Conservation (phyloP, 2,113 vertebrate genomes). For the Scartelaos histophorus region DNA sequence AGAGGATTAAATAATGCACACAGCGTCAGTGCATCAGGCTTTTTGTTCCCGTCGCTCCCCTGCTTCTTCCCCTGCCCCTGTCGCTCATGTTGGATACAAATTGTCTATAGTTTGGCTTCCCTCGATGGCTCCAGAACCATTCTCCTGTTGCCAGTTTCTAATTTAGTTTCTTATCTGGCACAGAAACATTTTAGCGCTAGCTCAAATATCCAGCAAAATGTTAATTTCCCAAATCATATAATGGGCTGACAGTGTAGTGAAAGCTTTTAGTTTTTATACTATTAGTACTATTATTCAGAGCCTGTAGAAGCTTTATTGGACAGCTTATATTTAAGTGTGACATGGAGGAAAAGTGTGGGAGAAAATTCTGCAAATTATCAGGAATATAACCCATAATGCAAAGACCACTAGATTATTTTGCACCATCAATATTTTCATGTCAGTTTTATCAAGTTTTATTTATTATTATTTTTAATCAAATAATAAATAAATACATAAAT, state of each 20-base stretch:
- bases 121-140: slow-evolving; percentile 1
- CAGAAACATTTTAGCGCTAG: background rate
- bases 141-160: background rate
- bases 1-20: slow-evolving; percentile 73
- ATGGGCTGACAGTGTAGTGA: background rate
- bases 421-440: no score
- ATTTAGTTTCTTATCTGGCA: background rate
- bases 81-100: background rate
- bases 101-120: slow-evolving; percentile 11
- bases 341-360: no score
- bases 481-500: background rate
- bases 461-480: no score
- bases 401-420: no score
- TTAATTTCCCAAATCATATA: background rate
- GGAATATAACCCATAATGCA: no score
- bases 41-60: slow-evolving; percentile 6
- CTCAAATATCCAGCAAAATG: background rate
- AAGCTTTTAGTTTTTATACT: background rate
- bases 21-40: slow-evolving; percentile 50
- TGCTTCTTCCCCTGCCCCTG: slow-evolving; percentile 21
- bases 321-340: no score
- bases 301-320: no score
- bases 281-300: no score
- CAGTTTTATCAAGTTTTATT: no score
- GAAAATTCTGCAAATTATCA: no score